These are phyloP conservation scores for Cepphus grylle DNA, from an alignment of 2,113 vertebrate species.

Conservation along the genomic window DNA sequence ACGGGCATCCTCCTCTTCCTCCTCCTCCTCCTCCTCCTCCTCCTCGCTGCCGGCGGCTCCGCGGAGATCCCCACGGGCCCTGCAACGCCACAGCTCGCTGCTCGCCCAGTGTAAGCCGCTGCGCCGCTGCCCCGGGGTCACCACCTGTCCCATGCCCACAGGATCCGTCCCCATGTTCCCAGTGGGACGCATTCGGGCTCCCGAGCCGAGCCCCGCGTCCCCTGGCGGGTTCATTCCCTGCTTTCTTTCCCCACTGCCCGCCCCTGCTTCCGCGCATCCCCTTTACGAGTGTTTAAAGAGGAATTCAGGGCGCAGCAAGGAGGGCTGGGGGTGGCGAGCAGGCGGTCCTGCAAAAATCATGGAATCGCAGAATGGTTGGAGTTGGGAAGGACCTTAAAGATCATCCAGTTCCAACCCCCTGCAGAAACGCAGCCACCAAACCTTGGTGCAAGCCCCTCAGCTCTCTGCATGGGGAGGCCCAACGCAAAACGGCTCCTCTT, in stretches of 20 bases:
- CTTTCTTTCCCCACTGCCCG: background rate
- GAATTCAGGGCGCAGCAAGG: rapidly evolving
- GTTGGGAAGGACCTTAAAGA: background rate
- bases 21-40: slow-evolving; percentile 5
- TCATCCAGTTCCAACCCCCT: background rate
- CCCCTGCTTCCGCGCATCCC: background rate
- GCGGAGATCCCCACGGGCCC: slow-evolving; percentile 58
- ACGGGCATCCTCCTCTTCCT: background rate
- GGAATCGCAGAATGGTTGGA: background rate
- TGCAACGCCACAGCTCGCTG: slow-evolving; percentile 55
- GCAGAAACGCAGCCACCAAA: background rate
- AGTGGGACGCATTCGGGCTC: rapidly evolving
- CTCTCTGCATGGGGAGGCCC: background rate
- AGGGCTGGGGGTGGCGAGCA: rapidly evolving
- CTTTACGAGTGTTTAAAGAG: background rate
- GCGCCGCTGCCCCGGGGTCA: background rate
- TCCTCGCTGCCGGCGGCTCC: background rate
- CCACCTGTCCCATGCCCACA: rapidly evolving
- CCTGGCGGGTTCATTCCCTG: background rate
- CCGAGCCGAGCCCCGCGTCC: rapidly evolving
- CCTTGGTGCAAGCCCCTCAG: rapidly evolving
- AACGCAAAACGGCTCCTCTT: background rate
- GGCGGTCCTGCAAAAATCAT: background rate
- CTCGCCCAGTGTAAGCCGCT: slow-evolving; percentile 68
- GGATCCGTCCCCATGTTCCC: background rate